Base-by-base conservation (phyloP, 2,113 vertebrate genomes). In the Alectura lathami region DNA sequence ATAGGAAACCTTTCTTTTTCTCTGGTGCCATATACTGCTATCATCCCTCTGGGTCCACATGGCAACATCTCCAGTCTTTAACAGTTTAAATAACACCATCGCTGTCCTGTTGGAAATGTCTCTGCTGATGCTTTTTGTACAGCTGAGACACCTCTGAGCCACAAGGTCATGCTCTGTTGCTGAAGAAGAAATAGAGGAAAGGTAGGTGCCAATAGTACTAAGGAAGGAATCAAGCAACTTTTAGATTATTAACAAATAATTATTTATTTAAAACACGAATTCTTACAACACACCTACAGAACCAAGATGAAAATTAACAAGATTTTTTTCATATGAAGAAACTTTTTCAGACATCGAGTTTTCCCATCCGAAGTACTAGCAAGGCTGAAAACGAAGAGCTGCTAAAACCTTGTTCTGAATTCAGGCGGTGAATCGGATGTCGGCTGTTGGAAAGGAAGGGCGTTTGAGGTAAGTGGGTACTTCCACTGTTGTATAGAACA, bases 381-480 rank as follows among this genome's bases (percentile, higher is more conserved):
- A 21, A n/a, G 81, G 78, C 84, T 78, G 78, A 59, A 91, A 92
- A 81, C 8, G 34, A 51, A 92, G 81, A 84, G 64, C 64, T 89
- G 4, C 75, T 86, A 78, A 91, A 91, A 51, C 69, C 60, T 51
- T 70, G 77, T 2, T 87, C 84, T 60, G n/a, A 67, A 82, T 56
- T 76, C 93, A 64, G 66, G 32, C 27, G 73, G 32, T 45, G 56
- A 75, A 59, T 10, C 29, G 9, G 29, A 54, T 2, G 1, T 21
- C 8, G 2, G 64, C 38, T 57, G 38, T 48, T 63, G 69, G 60
- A 38, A 60, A 47, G 43, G 60, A 82, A 75, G 82, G 75, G n/a
- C 1, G 0, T 22, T 16, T 73, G 36, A 94, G 57, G 82, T 75
- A 17, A 79, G 57, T 0, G 0, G 30, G 24, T 34, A 7, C 48